phyloP scores from a whole-genome alignment of 2,888 invertebrate species.

The Andrena flavipes region DNA sequence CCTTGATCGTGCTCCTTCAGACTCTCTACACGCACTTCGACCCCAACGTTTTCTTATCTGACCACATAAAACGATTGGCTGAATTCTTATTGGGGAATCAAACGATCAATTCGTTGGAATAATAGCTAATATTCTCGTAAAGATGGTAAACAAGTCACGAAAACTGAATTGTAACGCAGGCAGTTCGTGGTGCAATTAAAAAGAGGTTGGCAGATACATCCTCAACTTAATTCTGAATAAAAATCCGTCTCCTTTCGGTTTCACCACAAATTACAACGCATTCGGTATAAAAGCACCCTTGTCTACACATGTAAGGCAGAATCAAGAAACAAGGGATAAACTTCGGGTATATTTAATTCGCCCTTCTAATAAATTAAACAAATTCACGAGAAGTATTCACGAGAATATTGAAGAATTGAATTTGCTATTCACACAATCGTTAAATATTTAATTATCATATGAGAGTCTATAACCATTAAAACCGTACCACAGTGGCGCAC shows the following conservation, averaged over 20 bases:
- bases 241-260: background rate
- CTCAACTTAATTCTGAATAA: background rate
- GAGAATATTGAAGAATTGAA: too few relatives aligned
- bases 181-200: background rate
- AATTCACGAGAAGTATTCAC: too few relatives aligned
- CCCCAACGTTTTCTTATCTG: background rate
- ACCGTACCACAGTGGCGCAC: too few relatives aligned
- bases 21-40: background rate
- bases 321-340: too few relatives aligned
- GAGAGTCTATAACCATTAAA: too few relatives aligned
- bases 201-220: background rate
- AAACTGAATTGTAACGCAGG: background rate
- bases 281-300: background rate
- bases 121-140: background rate
- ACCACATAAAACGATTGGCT: background rate
- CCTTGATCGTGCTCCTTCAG: slow-evolving; percentile 37
- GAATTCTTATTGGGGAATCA: background rate
- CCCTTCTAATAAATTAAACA: too few relatives aligned
- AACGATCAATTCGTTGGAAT: background rate
- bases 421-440: too few relatives aligned
- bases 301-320: background rate
- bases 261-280: background rate
- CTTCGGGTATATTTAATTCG: too few relatives aligned
- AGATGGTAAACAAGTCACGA: background rate
- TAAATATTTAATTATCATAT: too few relatives aligned